Percentiles rank a stretch among this genome's conserved stretches.
Conservation (phyloP, 2,113 vertebrate genomes). For the Rhinichthys klamathensis region DNA sequence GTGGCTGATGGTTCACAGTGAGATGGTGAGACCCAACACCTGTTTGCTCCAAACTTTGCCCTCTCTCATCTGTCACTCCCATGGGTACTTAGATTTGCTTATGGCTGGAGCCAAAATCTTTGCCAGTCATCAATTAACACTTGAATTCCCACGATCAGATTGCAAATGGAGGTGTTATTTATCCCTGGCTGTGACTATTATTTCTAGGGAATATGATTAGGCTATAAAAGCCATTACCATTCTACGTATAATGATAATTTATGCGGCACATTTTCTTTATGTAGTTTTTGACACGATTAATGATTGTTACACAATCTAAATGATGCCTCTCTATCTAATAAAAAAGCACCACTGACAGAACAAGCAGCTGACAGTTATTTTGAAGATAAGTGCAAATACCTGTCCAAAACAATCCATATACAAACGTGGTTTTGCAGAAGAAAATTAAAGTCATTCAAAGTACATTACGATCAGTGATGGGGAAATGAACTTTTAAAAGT, state of each 20-base stretch:
- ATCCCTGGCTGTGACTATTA: neutral
- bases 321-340: neutral
- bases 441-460: neutral
- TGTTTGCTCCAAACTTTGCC: slow-evolving; percentile 18
- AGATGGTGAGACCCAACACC: slow-evolving; percentile 22
- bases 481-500: no score
- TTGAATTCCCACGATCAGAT: slow-evolving; percentile 2
- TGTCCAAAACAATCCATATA: neutral
- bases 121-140: slow-evolving; percentile 22
- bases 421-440: neutral
- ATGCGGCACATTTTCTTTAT: neutral
- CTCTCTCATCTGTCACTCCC: slow-evolving; percentile 19
- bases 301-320: neutral
- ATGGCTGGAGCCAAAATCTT: neutral
- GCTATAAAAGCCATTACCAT: neutral
- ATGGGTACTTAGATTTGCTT: neutral
- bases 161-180: neutral
- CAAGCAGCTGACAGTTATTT: neutral
- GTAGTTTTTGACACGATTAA: neutral
- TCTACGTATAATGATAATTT: neutral
- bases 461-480: neutral
- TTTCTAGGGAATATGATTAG: slow-evolving; percentile 3
- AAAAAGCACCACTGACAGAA: neutral
- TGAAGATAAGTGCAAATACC: neutral
- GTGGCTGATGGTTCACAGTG: neutral